Evolutionary conservation across 2,888 invertebrate genomes (phyloP), one percentile per base, ranked within the genome.

Genomic region (Lasioglossum pauxillum): DNA sequence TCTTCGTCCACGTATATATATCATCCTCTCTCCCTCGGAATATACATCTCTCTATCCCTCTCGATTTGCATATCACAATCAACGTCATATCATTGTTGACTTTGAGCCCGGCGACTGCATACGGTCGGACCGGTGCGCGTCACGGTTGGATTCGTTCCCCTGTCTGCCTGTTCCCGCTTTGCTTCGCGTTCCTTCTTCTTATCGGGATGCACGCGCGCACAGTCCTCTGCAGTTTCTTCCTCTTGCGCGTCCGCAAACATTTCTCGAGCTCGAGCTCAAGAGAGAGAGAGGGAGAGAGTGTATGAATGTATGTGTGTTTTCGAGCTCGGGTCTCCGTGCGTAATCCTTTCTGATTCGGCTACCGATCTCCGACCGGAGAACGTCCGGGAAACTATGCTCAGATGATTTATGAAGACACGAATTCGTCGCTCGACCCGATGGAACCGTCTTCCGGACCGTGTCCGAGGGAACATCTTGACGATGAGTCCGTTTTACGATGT

Each of bases 21-120:
- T 35, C 16, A 79, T 85, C 89, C 84, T 84, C 69, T 75, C 73
- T 72, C 80, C 86, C 5, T 60, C 5, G 8, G 10, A 60, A 27
- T 60, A 60, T 27, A 60, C 60, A 60, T 31, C 67, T 67, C 35
- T 67, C 67, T 35, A 35, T 67, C 35, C 67, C 31, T 67, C 67
- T 19, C 67, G 60, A 94, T 95, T 95, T 95, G 93, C 94, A 94
- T 94, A 93, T 94, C 93, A 93, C 93, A 93, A 93, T 94, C 93
- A 93, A 93, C 92, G 93, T 93, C 94, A 94, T 94, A 94, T 94
- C 93, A 92, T 92, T 93, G 92, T 93, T 92, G 91, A 91, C 91
- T 90, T 88, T 85, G 84, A 88, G 77, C 80, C 57, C 67, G 75
- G 79, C 57, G 88, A 86, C 85, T 83, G 81, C 89, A 76, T 67